Evolutionary conservation across 2,888 invertebrate genomes (phyloP).

Genomic region (Dynastes hyllus): DNA sequence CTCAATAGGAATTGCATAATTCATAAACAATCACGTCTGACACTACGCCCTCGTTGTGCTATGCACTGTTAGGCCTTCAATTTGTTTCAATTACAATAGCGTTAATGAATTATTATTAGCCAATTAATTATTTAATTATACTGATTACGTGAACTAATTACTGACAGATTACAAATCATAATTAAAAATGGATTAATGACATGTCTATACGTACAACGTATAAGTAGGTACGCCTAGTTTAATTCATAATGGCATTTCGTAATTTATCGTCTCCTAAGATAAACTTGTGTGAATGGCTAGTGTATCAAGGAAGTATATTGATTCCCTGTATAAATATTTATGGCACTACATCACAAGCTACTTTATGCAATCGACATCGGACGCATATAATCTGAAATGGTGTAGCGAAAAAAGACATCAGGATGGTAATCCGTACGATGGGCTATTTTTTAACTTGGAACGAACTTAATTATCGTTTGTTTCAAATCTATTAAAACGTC

Average conservation of each 20-base stretch:
- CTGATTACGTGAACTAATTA: slow-evolving; percentile 4
- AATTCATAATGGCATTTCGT: slow-evolving; percentile 40
- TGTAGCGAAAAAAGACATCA: background rate
- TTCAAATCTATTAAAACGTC: no score
- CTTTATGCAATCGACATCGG: slow-evolving; percentile 28
- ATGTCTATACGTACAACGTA: background rate
- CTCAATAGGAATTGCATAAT: no score
- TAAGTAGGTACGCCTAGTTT: slow-evolving; percentile 2
- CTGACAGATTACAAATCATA: slow-evolving; percentile 1
- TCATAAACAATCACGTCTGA: no score
- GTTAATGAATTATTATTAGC: background rate
- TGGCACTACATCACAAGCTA: slow-evolving; percentile 28
- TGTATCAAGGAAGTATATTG: slow-evolving; percentile 45
- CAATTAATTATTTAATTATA: background rate
- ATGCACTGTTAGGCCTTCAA: no score
- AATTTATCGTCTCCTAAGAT: slow-evolving; percentile 38
- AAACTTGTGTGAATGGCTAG: slow-evolving; percentile 33
- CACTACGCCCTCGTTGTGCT: no score
- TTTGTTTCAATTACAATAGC: no score
- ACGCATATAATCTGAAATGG: slow-evolving; percentile 14
- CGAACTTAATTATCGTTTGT: no score
- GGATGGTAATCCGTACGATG: no score
- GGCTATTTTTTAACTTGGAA: no score
- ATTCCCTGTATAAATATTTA: slow-evolving; percentile 46
- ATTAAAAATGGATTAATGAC: slow-evolving; percentile 5